phyloP scores from a whole-genome alignment of 2,797 vertebrate genomes.

The Spinus pinus region DNA sequence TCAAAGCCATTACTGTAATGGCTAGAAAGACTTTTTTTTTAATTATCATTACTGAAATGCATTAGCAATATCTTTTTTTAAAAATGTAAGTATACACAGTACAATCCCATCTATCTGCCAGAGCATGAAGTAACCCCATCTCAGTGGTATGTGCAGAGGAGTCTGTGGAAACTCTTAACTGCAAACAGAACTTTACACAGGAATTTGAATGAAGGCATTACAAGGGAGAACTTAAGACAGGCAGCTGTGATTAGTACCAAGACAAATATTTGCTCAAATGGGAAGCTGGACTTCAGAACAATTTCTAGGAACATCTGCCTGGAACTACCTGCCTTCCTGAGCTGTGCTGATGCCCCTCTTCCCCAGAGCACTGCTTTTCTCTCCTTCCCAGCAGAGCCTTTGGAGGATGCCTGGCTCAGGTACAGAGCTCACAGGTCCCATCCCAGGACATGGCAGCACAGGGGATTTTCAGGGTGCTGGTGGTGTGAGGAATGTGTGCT shows the following conservation, averaged over 20 bases:
- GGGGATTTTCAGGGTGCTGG: neutral
- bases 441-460: neutral
- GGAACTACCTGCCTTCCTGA: neutral
- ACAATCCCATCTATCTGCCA: neutral
- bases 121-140: slow-evolving; percentile 21
- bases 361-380: neutral
- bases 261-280: neutral
- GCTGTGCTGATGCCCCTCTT: neutral
- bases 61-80: slow-evolving; percentile 31
- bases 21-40: neutral
- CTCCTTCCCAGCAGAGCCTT: neutral
- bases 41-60: slow-evolving; percentile 45
- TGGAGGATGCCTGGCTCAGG: neutral
- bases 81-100: slow-evolving; percentile 44
- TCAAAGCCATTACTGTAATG: slow-evolving; percentile 60
- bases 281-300: neutral
- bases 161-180: neutral
- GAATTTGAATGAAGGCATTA: neutral
- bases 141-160: neutral
- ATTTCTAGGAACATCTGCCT: neutral
- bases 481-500: neutral
- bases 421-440: neutral
- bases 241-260: neutral
- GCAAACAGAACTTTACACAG: neutral
- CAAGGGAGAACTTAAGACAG: neutral